Base-by-base conservation (phyloP, 1,140 invertebrate genomes). In the Eupristina koningsbergeri region DNA sequence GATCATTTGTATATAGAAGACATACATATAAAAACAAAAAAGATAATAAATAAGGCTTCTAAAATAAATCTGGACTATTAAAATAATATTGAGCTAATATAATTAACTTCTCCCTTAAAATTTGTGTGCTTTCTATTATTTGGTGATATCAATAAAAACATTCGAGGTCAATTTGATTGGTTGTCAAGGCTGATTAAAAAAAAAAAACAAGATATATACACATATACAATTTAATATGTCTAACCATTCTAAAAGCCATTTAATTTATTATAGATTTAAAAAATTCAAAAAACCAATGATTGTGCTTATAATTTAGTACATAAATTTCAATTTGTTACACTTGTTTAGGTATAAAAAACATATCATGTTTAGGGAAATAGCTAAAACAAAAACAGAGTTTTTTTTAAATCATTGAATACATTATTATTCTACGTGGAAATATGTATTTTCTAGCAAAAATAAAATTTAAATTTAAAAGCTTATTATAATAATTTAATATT, bases 121-220 rank as follows among this genome's bases (percentile, higher is more conserved):
- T 80, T 34, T 9, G 67, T 63, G 50, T 36, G 6, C 17, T 45
- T 63, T 74, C 39, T 74, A 36, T n/a, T 19, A 22, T 47, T 71
- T 58, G 34, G 9, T 15, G 31, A 41, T 50, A 50, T 74, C 47
- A 71, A 36, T 81, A 76, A 82, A 80, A 78, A 83, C 81, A 78
- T 83, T 78, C 64, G 69, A 84, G 53, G 36, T 79, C 53, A 74
- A 74, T 50, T 80, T 80, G 29, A 80, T 74, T 75, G 41, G 82
- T 84, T 84, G 77, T 64, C 82, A 84, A 84, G 82, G 82, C 50
- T 83, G 71, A 73, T 47, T 29, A 13, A 53, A 74, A 45, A 31
- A 29, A 45, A 80, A 64, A 34, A 82, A 63, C 15, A 74, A 81
- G 3, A 80, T 63, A 22, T 11, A 67, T 50, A 50, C 47, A 50